phyloP scores from a whole-genome alignment of 2,113 vertebrate genomes.

The Tragelaphus strepsiceros region DNA sequence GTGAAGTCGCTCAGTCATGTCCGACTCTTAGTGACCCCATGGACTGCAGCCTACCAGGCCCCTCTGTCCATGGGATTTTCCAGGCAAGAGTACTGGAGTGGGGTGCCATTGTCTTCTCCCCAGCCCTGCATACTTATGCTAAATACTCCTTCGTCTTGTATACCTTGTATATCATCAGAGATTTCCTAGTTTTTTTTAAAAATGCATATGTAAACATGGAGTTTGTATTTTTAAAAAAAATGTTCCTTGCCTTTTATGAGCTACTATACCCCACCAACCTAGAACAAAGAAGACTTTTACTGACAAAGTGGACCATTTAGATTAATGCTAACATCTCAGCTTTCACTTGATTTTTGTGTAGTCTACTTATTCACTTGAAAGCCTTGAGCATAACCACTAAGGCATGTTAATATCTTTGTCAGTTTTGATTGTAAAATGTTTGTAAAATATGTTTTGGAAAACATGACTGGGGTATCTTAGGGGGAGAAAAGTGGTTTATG shows the following conservation, averaged over 20 bases:
- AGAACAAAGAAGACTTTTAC: slow-evolving; percentile 42
- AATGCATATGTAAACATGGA: not conserved
- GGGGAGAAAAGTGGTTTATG: not conserved
- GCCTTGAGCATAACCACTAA: slow-evolving; percentile 56
- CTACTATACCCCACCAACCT: not conserved
- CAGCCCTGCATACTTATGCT: not conserved
- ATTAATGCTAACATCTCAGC: slow-evolving; percentile 21
- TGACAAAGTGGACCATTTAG: slow-evolving; percentile 52
- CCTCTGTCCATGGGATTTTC: too few species aligned
- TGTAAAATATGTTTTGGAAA: slow-evolving; percentile 44
- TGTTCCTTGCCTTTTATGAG: not conserved
- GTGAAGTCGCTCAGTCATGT: too few species aligned
- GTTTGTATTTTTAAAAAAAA: not conserved
- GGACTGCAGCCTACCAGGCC: too few species aligned
- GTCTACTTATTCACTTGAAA: slow-evolving; percentile 56
- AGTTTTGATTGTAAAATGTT: slow-evolving; percentile 62
- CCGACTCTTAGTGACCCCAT: too few species aligned
- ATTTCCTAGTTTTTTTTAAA: not conserved
- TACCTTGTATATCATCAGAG: not conserved
- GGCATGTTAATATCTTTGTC: slow-evolving; percentile 63
- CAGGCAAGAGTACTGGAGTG: too few species aligned
- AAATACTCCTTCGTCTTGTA: not conserved
- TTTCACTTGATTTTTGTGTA: slow-evolving; percentile 57
- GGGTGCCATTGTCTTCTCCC: too few species aligned
- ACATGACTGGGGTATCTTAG: not conserved